Evolutionary conservation across 1,140 invertebrate species (phyloP), one percentile per base, ranked within the genome.

Genomic region (Leptoteleia sp.): DNA sequence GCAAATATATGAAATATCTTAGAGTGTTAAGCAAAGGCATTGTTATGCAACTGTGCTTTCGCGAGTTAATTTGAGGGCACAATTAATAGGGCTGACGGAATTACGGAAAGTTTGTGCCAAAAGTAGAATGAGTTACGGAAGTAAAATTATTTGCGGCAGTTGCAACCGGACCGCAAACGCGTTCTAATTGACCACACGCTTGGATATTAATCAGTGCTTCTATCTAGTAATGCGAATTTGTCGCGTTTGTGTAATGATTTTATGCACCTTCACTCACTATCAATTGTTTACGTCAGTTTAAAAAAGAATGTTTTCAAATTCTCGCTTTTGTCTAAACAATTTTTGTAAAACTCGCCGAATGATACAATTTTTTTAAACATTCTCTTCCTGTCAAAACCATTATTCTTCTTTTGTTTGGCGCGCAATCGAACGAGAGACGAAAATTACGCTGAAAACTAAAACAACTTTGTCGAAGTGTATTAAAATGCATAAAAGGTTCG

Each of bases 61-160:
- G 6, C 22, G 6, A 77, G 65, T 71, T 70, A 73, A 79, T 70
- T 79, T 70, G 62, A 79, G 42, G 47, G 33, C 43, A 65, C 47
- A 43, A 64, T 70, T 25, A 78, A 72, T 62, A 73, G 62, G 42
- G 12, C 48, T 42, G 70, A 61, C 64, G 47, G 57, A 45, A 79
- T 70, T 73, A 68, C 57, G 17, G 68, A 64, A 77, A 79, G 48
- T 79, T 73, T 50, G 47, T 17, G 15, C 12, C 15, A 9, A 68
- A 70, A 73, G 61, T 73, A 43, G 55, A 55, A 57, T 16, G 35
- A 57, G 40, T 62, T 62, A 4, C 40, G 47, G 45, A 54, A 61
- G 67, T 61, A 40, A 67, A 78, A 78, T 72, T 67, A 78, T 78
- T 71, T 71, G 68, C 67, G 25, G 31, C 67, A 61, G 62, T 78